These are phyloP conservation scores for Palythoa caribaeorum DNA, from an alignment of 92 coral and sea anemone species.

Conservation along the genomic window DNA sequence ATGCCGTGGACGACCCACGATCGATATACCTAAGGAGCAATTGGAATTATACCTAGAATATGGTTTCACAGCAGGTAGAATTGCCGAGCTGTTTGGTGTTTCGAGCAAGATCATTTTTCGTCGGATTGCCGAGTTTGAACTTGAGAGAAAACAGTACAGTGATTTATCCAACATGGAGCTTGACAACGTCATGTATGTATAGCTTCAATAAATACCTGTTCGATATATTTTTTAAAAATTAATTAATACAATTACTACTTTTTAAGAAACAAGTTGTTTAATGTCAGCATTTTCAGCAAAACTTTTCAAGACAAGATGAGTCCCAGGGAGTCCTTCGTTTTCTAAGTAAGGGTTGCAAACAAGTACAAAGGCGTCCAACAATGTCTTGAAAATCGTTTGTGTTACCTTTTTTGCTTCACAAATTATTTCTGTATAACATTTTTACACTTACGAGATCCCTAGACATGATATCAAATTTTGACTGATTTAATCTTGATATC, in stretches of 20 bases:
- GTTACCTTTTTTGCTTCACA: no score
- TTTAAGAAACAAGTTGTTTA: no score
- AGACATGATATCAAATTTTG: no score
- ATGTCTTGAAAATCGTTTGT: no score
- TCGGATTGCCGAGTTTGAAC: constrained; percentile 43
- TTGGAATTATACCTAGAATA: constrained; percentile 73
- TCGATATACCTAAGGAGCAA: constrained; percentile 62
- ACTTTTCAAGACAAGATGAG: no score
- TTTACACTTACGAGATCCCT: no score
- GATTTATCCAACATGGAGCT: constrained; percentile 10
- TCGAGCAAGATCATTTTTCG: constrained; percentile 52
- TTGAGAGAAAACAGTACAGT: constrained; percentile 24
- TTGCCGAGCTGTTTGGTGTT: constrained; percentile 36
- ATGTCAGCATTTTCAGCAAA: no score
- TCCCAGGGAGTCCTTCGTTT: no score
- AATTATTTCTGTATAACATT: no score
- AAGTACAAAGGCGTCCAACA: no score
- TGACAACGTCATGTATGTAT: constrained; percentile 9
- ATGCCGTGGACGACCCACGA: constrained; percentile 67
- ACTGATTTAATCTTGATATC: no score
- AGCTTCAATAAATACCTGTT: neutral
- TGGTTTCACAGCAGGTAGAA: constrained; percentile 51
- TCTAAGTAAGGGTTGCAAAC: no score
- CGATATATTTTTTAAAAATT: neutral
- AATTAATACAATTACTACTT: neutral